These are phyloP conservation scores for Ibidorhyncha struthersii DNA, from an alignment of 2,113 vertebrate species.

Conservation along the genomic window DNA sequence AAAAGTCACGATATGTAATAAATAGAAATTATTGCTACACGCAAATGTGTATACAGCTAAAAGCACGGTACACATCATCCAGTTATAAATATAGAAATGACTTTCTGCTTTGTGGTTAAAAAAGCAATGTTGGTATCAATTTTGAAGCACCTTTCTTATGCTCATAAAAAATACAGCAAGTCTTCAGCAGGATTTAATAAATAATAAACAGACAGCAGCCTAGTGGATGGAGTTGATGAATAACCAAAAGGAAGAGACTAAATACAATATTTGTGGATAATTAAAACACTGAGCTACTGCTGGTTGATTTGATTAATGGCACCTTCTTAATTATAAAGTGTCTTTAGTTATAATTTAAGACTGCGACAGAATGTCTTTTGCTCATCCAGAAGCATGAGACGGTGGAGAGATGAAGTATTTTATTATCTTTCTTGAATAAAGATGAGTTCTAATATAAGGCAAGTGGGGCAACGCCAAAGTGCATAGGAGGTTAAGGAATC, in stretches of 20 bases:
- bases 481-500: not conserved
- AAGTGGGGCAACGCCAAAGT: constrained; percentile 17
- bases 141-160: constrained; percentile 54
- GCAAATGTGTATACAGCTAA: constrained; percentile 11
- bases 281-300: constrained; percentile 61
- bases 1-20: constrained; percentile 46
- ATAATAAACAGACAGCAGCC: constrained; percentile 66
- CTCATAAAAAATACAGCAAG: constrained; percentile 59
- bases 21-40: constrained; percentile 59
- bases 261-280: constrained; percentile 68
- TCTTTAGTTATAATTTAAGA: constrained; percentile 69
- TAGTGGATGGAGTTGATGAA: constrained; percentile 64
- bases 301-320: constrained; percentile 68
- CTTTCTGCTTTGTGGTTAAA: constrained; percentile 62
- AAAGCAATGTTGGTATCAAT: constrained; percentile 56
- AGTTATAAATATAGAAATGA: constrained; percentile 63
- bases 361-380: not conserved
- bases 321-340: constrained; percentile 68
- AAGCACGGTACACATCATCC: constrained; percentile 33
- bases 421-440: constrained; percentile 60
- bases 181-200: constrained; percentile 61
- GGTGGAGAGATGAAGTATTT: constrained; percentile 49
- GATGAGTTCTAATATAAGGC: constrained; percentile 22
- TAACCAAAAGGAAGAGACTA: constrained; percentile 62
- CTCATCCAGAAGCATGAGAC: constrained; percentile 47